These are phyloP conservation scores for Albula goreensis DNA, from an alignment of 2,113 vertebrate species.

Conservation along the genomic window DNA sequence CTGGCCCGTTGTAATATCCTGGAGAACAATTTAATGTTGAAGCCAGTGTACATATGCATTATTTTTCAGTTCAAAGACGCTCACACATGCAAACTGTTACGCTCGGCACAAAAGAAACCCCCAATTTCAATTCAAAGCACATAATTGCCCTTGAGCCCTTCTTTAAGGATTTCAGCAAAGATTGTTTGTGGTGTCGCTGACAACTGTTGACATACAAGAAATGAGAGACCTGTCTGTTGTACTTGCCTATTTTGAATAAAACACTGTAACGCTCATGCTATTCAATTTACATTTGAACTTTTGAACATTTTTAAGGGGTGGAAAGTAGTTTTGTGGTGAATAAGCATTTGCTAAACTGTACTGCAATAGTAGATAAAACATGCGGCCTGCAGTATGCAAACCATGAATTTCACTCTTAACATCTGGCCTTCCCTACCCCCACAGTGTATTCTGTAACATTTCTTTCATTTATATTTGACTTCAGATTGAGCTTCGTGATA, in stretches of 20 bases:
- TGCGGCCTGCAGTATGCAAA: not conserved
- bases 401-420: no score
- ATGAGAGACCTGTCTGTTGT: not conserved
- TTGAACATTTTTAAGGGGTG: not conserved
- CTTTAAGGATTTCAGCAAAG: not conserved
- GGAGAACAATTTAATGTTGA: slow-evolving; percentile 5
- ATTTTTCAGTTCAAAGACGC: slow-evolving; percentile 17
- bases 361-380: not conserved
- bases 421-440: no score
- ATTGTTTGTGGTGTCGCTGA: not conserved
- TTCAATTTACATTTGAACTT: not conserved
- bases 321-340: not conserved
- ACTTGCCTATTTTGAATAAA: not conserved
- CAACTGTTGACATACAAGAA: not conserved
- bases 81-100: slow-evolving; percentile 13
- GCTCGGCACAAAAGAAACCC: not conserved
- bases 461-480: not conserved
- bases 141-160: slow-evolving; percentile 4
- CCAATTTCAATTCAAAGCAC: not conserved
- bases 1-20: not conserved
- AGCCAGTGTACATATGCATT: not conserved
- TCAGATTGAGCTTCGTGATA: not conserved
- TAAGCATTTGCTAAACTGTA: not conserved
- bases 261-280: not conserved
- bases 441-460: no score